Evolutionary conservation across 1,140 invertebrate species (phyloP).

Genomic region (Arion vulgaris): DNA sequence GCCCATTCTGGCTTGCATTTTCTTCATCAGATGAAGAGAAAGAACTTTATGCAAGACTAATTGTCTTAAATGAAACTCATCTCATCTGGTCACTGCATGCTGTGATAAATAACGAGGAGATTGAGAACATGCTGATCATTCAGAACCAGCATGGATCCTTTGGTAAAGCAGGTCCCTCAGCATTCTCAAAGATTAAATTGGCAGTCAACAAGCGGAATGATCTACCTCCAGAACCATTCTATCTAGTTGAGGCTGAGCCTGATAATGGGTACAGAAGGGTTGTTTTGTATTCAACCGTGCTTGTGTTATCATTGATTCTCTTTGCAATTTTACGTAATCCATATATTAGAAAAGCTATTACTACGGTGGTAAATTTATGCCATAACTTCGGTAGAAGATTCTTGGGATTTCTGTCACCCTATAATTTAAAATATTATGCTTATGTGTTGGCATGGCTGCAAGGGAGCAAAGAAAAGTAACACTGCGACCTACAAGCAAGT

Average conservation of each 20-base stretch:
- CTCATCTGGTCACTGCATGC: constrained; percentile 92
- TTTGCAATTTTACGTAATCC: constrained; percentile 26
- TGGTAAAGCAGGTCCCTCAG: constrained; percentile 40
- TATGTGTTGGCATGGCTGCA: too few species aligned
- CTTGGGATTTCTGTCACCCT: too few species aligned
- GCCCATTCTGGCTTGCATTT: constrained; percentile 59
- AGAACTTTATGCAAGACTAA: constrained; percentile 83
- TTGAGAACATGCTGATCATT: constrained; percentile 59
- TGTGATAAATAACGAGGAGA: constrained; percentile 54
- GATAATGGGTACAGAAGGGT: neutral
- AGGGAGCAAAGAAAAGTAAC: too few species aligned
- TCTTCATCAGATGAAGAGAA: constrained; percentile 44
- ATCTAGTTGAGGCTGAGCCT: constrained; percentile 6
- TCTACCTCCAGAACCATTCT: constrained; percentile 31
- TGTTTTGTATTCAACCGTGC: constrained; percentile 11
- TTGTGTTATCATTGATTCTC: constrained; percentile 23
- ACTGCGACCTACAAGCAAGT: too few species aligned
- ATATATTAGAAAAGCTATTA: constrained; percentile 19
- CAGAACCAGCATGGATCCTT: constrained; percentile 60
- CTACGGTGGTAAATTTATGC: neutral
- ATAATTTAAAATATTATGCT: too few species aligned
- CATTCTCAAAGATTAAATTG: constrained; percentile 20
- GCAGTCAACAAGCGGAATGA: neutral
- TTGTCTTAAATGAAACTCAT: constrained; percentile 87
- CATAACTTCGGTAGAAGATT: too few species aligned